Conservation (phyloP, 2,888 invertebrate genomes). For the Nasonia oneida region DNA sequence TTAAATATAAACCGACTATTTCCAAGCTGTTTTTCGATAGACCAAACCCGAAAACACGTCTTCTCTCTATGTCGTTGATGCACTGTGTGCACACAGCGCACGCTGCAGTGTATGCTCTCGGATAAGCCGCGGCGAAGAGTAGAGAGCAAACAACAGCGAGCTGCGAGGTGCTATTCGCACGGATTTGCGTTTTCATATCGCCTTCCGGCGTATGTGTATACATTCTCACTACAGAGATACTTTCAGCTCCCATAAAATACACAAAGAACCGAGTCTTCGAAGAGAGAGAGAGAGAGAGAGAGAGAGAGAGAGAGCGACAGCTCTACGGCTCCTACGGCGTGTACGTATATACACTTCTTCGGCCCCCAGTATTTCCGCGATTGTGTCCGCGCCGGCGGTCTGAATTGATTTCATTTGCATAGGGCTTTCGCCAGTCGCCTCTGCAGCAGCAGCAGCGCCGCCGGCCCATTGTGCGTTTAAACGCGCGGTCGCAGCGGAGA, state of each 20-base stretch:
- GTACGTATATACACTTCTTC: background rate
- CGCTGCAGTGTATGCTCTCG: background rate
- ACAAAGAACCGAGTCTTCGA: background rate
- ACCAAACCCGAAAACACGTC: no score
- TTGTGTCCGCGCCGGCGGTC: constrained; percentile 22
- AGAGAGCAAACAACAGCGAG: background rate
- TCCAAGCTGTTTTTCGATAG: no score
- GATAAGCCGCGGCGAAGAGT: background rate
- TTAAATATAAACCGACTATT: no score
- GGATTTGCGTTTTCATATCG: background rate
- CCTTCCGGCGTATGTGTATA: background rate
- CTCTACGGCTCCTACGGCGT: background rate
- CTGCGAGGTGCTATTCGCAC: background rate
- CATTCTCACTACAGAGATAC: background rate
- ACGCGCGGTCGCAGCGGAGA: background rate
- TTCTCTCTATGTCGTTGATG: no score
- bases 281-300: background rate
- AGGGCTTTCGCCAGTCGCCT: constrained; percentile 5
- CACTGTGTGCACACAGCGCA: background rate
- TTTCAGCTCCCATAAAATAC: background rate
- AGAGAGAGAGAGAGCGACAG: no score
- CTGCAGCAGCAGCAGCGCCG: background rate
- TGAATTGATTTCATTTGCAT: constrained; percentile 60
- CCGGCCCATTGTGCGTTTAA: constrained; percentile 34
- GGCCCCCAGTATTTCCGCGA: constrained; percentile 38